A percentile compares a stretch with the other conserved stretches of the same genome.
Conservation (phyloP, 2,797 vertebrate species). For the Intellagama lesueurii region DNA sequence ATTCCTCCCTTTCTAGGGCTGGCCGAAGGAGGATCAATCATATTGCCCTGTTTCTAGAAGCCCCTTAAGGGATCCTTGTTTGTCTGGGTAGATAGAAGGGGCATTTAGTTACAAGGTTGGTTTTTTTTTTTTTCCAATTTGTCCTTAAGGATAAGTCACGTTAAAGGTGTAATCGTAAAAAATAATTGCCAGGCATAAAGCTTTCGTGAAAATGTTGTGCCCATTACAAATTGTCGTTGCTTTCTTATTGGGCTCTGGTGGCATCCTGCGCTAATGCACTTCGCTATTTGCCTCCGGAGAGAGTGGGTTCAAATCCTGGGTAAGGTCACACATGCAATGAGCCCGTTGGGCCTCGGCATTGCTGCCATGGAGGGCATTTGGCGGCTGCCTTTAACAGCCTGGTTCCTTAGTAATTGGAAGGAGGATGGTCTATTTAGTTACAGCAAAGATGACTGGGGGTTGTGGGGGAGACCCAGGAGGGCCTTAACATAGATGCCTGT, state of each 20-base stretch:
- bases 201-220: slow-evolving; percentile 53
- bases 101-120: slow-evolving; percentile 41
- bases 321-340: slow-evolving; percentile 34
- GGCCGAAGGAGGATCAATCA: not conserved
- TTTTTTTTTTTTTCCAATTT: slow-evolving; percentile 26
- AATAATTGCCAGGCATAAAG: slow-evolving; percentile 54
- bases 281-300: slow-evolving; percentile 33
- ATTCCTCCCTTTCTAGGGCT: not conserved
- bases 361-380: not conserved
- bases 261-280: slow-evolving; percentile 9
- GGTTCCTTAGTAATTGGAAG: slow-evolving; percentile 23
- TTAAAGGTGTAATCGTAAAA: slow-evolving; percentile 57
- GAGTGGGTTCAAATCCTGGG: slow-evolving; percentile 38
- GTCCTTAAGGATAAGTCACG: slow-evolving; percentile 54
- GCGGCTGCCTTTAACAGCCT: slow-evolving; percentile 19
- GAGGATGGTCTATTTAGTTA: slow-evolving; percentile 12
- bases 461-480: slow-evolving; percentile 5
- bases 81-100: slow-evolving; percentile 25
- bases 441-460: slow-evolving; percentile 1
- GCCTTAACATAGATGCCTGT: slow-evolving; percentile 10
- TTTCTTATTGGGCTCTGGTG: slow-evolving; percentile 39
- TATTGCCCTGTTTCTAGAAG: not conserved
- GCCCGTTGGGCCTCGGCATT: slow-evolving; percentile 4
- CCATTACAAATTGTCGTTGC: slow-evolving; percentile 47
- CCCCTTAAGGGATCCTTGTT: slow-evolving; percentile 11